These are phyloP conservation scores for Trachurus trachurus DNA, from an alignment of 2,797 vertebrate genomes.

Conservation along the genomic window DNA sequence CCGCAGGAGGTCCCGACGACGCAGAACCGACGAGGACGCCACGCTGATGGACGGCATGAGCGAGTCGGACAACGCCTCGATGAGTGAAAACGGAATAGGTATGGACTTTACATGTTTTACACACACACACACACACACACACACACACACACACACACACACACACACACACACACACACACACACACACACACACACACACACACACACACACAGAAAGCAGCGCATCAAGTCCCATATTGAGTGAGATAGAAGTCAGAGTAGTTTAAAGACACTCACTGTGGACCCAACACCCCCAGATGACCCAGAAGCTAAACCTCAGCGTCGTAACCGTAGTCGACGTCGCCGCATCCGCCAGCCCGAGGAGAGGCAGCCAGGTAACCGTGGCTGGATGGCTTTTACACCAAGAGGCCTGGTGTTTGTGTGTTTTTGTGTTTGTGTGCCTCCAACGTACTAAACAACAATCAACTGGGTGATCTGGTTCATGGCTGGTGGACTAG, in stretches of 20 bases:
- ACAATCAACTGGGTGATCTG: background rate
- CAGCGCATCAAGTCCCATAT: no score
- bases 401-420: constrained; percentile 26
- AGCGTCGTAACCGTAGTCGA: constrained; percentile 98
- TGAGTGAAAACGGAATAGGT: constrained; percentile 98
- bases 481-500: constrained; percentile 1
- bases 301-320: constrained; percentile 95
- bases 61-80: constrained; percentile 96
- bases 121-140: background rate
- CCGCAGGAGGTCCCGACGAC: constrained; percentile 93
- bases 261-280: constrained; percentile 29
- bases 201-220: no score
- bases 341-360: constrained; percentile 94
- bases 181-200: background rate
- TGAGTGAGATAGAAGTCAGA: constrained; percentile 16
- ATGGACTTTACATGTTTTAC: constrained; percentile 7
- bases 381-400: constrained; percentile 72
- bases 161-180: background rate
- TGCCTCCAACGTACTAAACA: constrained; percentile 37
- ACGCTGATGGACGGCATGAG: constrained; percentile 97
- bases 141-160: background rate
- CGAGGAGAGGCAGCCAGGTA: constrained; percentile 99
- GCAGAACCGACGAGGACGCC: constrained; percentile 96
- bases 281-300: constrained; percentile 89
- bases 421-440: constrained; percentile 2